A percentile compares a stretch with the other conserved stretches of the same genome.
phyloP scores from a whole-genome alignment of 1,140 invertebrate genomes.

The Leguminivora glycinivorella region DNA sequence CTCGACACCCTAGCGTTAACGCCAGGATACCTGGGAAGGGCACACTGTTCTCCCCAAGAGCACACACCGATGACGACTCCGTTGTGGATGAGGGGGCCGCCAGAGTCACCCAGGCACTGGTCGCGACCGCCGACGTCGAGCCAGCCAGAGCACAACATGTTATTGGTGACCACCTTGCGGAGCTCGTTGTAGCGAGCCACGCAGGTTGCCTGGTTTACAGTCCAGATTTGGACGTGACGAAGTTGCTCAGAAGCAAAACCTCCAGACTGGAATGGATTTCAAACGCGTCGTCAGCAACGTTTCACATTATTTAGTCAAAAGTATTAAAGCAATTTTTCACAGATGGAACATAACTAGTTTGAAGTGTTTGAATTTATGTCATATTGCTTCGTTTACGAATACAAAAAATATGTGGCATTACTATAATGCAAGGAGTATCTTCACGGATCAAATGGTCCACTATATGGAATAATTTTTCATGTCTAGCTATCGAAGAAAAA shows the following conservation, averaged over 20 bases:
- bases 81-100: constrained; percentile 74
- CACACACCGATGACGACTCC: constrained; percentile 75
- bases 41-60: constrained; percentile 79
- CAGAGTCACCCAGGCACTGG: constrained; percentile 42
- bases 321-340: too few relatives aligned
- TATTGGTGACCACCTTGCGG: constrained; percentile 29
- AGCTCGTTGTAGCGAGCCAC: constrained; percentile 33
- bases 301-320: too few relatives aligned
- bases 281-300: too few relatives aligned
- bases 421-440: too few relatives aligned
- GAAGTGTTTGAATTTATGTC: too few relatives aligned
- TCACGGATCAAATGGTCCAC: too few relatives aligned
- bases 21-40: constrained; percentile 64
- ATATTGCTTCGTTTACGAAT: too few relatives aligned
- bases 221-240: constrained; percentile 45
- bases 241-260: constrained; percentile 39
- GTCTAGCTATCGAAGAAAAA: too few relatives aligned
- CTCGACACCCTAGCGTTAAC: constrained; percentile 72
- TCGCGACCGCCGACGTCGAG: constrained; percentile 36
- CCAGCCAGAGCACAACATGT: constrained; percentile 45
- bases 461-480: too few relatives aligned
- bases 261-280: constrained; percentile 33
- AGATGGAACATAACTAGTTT: too few relatives aligned
- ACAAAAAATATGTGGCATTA: too few relatives aligned
- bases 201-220: constrained; percentile 40